phyloP scores from a whole-genome alignment of 2,113 vertebrate species.

The Dolichotis patagonum region DNA sequence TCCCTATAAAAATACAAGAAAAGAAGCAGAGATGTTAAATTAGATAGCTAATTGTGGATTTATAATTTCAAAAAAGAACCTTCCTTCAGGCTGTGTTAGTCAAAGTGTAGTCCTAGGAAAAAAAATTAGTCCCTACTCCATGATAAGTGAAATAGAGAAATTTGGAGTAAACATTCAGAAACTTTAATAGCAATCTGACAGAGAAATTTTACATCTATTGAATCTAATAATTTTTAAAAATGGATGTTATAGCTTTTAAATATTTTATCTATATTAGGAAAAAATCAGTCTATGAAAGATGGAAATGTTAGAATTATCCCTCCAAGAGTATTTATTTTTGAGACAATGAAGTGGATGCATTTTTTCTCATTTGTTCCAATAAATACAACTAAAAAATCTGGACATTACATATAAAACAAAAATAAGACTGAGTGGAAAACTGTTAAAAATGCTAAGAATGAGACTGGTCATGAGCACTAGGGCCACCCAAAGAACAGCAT shows the following conservation, averaged over 20 bases:
- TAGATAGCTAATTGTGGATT: neutral
- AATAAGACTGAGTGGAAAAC: neutral
- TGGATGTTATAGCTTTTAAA: neutral
- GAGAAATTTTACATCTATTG: neutral
- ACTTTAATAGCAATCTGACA: neutral
- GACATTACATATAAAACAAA: neutral
- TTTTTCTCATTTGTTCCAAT: neutral
- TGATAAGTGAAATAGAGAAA: neutral
- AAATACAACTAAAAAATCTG: neutral
- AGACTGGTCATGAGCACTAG: neutral
- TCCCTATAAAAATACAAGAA: constrained; percentile 19
- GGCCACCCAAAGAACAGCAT: neutral
- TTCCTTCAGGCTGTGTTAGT: neutral
- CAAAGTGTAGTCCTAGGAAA: neutral
- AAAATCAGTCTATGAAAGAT: constrained; percentile 13
- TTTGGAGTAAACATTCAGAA: neutral
- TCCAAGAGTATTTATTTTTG: neutral
- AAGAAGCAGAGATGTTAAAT: neutral
- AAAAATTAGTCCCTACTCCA: neutral
- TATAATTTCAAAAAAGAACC: constrained; percentile 25
- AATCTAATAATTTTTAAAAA: neutral
- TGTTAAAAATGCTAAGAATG: neutral
- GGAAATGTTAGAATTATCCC: neutral
- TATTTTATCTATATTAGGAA: constrained; percentile 27
- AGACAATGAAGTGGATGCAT: neutral